These are phyloP conservation scores for Rhinella marina DNA, from an alignment of 2,797 vertebrate species.

Conservation along the genomic window DNA sequence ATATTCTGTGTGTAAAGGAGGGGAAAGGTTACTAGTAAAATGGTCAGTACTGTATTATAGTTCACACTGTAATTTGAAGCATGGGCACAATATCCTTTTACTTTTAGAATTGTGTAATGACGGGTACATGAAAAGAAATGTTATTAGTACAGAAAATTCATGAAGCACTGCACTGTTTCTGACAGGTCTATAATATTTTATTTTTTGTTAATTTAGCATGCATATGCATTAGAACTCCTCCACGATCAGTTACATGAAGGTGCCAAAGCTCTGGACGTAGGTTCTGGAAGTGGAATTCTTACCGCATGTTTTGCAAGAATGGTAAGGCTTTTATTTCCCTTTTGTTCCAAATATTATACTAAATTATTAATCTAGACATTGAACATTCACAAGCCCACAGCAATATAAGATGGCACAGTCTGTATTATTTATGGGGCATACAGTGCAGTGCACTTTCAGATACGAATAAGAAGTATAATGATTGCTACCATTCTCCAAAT, in stretches of 20 bases:
- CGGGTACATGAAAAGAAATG: conserved; percentile 5
- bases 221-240: conserved; percentile 95
- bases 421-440: too few relatives aligned
- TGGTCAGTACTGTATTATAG: background rate
- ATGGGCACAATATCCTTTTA: background rate
- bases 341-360: background rate
- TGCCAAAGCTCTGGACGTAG: conserved; percentile 96
- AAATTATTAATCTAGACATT: background rate
- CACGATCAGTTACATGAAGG: conserved; percentile 95
- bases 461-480: too few relatives aligned
- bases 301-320: conserved; percentile 96
- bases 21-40: too few relatives aligned
- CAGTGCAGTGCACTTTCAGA: background rate
- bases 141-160: background rate
- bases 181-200: background rate
- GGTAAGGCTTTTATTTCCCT: conserved; percentile 73
- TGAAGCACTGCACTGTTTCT: background rate
- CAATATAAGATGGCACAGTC: background rate
- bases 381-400: background rate
- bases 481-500: too few relatives aligned
- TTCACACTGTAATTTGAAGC: background rate
- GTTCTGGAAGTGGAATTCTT: conserved; percentile 97
- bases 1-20: background rate
- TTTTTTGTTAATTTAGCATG: conserved; percentile 79
- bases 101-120: background rate